Percentiles rank a stretch among this genome's conserved stretches.
Conservation (phyloP, 2,888 invertebrate species). For the Adelphocoris suturalis region DNA sequence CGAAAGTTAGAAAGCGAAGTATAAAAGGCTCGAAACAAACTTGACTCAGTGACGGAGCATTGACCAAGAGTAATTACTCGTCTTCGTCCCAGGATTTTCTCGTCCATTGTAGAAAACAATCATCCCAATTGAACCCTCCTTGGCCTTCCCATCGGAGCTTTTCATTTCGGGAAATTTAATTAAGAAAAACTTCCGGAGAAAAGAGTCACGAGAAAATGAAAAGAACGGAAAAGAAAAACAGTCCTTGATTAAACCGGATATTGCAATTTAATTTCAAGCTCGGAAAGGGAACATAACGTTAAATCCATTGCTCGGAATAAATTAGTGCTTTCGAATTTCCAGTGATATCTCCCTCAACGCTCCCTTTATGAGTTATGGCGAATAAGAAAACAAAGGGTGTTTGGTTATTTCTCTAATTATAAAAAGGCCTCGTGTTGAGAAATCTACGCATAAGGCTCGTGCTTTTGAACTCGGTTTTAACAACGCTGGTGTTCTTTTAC, state of each 20-base stretch:
- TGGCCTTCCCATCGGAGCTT: conserved; percentile 18
- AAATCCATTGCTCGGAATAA: conserved; percentile 4
- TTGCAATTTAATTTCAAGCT: conserved; percentile 42
- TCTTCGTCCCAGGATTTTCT: conserved; percentile 43
- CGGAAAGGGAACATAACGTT: conserved; percentile 2
- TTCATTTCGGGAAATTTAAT: conserved; percentile 59
- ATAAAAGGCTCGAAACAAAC: conserved; percentile 60
- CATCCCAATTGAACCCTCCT: conserved; percentile 52
- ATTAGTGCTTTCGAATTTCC: background rate
- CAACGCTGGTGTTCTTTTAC: no score
- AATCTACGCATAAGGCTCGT: background rate
- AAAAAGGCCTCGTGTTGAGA: background rate
- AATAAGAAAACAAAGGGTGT: conserved; percentile 1
- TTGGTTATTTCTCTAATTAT: conserved; percentile 1
- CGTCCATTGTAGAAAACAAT: conserved; percentile 50
- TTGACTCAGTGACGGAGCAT: conserved; percentile 69
- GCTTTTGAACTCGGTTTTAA: background rate
- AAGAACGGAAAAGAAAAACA: background rate
- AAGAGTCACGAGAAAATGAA: conserved; percentile 43
- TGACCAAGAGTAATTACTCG: conserved; percentile 69
- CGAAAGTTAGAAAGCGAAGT: background rate
- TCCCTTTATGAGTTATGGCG: background rate
- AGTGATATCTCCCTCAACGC: background rate
- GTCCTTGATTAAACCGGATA: conserved; percentile 48
- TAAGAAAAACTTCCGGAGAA: conserved; percentile 19